These are phyloP conservation scores for Aphelinus certus DNA, from an alignment of 1,140 invertebrate genomes.

Conservation along the genomic window DNA sequence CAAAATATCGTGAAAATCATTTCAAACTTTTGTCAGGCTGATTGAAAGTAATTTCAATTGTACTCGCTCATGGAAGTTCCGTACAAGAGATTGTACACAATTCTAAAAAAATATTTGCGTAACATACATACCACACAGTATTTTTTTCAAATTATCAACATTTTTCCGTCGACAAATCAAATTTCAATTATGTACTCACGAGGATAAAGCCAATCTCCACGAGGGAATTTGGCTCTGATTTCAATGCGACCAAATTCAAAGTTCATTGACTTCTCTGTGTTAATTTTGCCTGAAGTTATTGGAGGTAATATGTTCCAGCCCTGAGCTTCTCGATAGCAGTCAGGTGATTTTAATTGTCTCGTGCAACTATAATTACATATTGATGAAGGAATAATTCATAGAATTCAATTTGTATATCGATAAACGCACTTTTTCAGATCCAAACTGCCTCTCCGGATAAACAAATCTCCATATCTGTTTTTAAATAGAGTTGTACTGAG, in stretches of 20 bases:
- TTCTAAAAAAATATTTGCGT: too few relatives aligned
- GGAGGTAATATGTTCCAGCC: slow-evolving; percentile 73
- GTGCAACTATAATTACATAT: slow-evolving; percentile 68
- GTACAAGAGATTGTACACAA: too few relatives aligned
- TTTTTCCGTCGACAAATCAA: too few relatives aligned
- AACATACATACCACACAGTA: too few relatives aligned
- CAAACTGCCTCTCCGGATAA: slow-evolving; percentile 64
- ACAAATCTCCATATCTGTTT: slow-evolving; percentile 68
- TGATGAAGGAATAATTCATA: slow-evolving; percentile 11
- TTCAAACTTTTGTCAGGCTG: too few relatives aligned
- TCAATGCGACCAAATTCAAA: slow-evolving; percentile 72
- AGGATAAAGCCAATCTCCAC: slow-evolving; percentile 76
- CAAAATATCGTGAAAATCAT: too few relatives aligned
- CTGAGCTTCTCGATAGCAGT: slow-evolving; percentile 65
- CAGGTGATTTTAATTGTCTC: slow-evolving; percentile 51
- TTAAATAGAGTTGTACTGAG: slow-evolving; percentile 72
- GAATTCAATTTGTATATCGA: not conserved
- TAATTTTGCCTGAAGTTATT: slow-evolving; percentile 74
- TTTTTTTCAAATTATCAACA: too few relatives aligned
- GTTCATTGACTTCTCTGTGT: slow-evolving; percentile 68
- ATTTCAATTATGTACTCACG: slow-evolving; percentile 51
- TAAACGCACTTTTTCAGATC: slow-evolving; percentile 61
- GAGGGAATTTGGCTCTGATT: slow-evolving; percentile 72
- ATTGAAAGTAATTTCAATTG: too few relatives aligned
- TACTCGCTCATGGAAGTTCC: too few relatives aligned